Evolutionary conservation across 1,140 invertebrate genomes (phyloP).

Genomic region (Orussus abietinus): DNA sequence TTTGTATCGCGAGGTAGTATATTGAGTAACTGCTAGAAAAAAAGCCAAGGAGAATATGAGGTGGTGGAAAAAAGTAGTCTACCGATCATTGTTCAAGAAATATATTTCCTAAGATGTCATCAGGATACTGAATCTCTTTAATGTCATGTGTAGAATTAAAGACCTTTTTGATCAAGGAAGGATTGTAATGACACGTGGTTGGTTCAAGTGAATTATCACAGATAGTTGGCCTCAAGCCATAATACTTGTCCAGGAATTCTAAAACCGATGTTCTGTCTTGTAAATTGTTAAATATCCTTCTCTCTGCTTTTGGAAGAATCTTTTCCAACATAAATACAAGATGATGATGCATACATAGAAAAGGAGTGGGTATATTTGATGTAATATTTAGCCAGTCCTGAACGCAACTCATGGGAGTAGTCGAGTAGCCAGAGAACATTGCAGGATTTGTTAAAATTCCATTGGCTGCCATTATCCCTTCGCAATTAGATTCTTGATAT

Average conservation of each 20-base stretch:
- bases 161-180: neutral
- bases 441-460: constrained; percentile 89
- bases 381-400: constrained; percentile 81
- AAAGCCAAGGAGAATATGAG: too few species aligned
- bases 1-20: too few species aligned
- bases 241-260: constrained; percentile 64
- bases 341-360: constrained; percentile 88
- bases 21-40: too few species aligned
- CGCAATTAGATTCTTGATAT: constrained; percentile 64
- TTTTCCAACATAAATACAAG: constrained; percentile 91
- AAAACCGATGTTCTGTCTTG: constrained; percentile 66
- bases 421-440: constrained; percentile 68
- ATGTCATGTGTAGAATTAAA: too few species aligned
- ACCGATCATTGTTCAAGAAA: too few species aligned
- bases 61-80: too few species aligned
- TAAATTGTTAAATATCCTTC: constrained; percentile 75
- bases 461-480: constrained; percentile 86
- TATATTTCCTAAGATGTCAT: constrained; percentile 7
- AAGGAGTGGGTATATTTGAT: constrained; percentile 51
- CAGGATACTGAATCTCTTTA: neutral
- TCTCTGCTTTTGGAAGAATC: constrained; percentile 65
- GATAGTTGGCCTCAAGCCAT: constrained; percentile 43
- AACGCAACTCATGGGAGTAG: constrained; percentile 74
- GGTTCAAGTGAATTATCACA: constrained; percentile 25
- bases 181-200: constrained; percentile 35